These are phyloP conservation scores for Chymomyza procnemis DNA, from an alignment of 2,888 invertebrate genomes.

Conservation along the genomic window DNA sequence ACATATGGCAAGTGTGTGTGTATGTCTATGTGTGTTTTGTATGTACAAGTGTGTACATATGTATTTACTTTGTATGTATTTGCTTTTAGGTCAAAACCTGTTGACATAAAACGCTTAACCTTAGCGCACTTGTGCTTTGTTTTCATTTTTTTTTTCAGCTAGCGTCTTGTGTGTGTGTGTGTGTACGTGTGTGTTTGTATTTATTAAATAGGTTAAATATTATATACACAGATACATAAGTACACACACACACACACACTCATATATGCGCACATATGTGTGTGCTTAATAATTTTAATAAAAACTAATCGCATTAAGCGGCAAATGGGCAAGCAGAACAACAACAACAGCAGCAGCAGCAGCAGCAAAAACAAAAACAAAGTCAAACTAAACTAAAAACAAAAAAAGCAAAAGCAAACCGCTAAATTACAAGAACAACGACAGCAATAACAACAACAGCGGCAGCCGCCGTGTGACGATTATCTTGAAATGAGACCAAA, in stretches of 20 bases:
- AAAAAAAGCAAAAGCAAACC: constrained; percentile 47
- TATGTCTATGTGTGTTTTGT: constrained; percentile 6
- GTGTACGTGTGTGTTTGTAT: not conserved
- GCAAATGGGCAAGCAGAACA: constrained; percentile 16
- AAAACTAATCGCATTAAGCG: constrained; percentile 14
- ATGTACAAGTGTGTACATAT: not conserved
- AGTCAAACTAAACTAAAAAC: not conserved
- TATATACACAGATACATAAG: constrained; percentile 16
- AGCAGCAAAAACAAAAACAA: not conserved
- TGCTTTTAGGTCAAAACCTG: constrained; percentile 67
- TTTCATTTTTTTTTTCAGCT: not conserved
- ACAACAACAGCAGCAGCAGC: constrained; percentile 3
- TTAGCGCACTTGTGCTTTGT: not conserved
- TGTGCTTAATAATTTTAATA: not conserved
- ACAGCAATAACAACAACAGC: constrained; percentile 21
- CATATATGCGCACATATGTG: not conserved
- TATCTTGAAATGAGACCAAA: constrained; percentile 70
- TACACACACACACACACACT: constrained; percentile 7
- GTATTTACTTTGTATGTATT: constrained; percentile 12
- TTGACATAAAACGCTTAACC: constrained; percentile 54
- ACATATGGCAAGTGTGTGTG: not conserved
- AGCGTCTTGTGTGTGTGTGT: not conserved
- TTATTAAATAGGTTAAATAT: constrained; percentile 53
- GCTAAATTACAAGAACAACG: constrained; percentile 66
- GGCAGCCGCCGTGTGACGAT: constrained; percentile 64